Evolutionary conservation across 2,797 vertebrate genomes (phyloP).

Genomic region (Lutjanus argentimaculatus): DNA sequence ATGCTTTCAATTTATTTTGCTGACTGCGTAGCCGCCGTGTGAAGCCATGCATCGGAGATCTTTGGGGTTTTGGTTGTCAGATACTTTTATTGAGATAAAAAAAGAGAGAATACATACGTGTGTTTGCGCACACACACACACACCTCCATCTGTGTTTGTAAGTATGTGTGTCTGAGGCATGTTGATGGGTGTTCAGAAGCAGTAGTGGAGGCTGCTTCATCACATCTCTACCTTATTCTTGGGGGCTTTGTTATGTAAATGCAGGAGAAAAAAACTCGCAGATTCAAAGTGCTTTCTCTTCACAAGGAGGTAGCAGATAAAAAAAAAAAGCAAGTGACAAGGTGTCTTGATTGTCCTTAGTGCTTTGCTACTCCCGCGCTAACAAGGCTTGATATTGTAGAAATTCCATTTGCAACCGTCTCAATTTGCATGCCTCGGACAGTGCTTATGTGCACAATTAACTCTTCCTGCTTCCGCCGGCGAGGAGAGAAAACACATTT

Average conservation of each 20-base stretch:
- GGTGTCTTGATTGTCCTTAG: conserved; percentile 97
- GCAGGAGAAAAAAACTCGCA: conserved; percentile 91
- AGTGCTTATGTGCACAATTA: conserved; percentile 91
- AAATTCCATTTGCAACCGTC: conserved; percentile 94
- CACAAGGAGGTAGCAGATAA: conserved; percentile 94
- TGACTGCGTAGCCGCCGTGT: conserved; percentile 86
- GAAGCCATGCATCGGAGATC: conserved; percentile 91
- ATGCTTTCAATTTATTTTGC: conserved; percentile 97
- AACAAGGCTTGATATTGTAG: conserved; percentile 97
- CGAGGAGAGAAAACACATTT: conserved; percentile 23
- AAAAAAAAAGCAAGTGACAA: conserved; percentile 93
- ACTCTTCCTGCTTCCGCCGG: conserved; percentile 75
- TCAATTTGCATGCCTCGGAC: conserved; percentile 93
- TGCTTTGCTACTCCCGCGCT: conserved; percentile 93
- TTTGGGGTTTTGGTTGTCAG: conserved; percentile 94
- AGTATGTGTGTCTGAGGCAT: conserved; percentile 60
- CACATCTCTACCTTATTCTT: conserved; percentile 96
- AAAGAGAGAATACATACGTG: conserved; percentile 57
- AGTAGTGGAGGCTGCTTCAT: conserved; percentile 86
- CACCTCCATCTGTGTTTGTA: conserved; percentile 45
- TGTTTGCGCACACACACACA: conserved; percentile 52
- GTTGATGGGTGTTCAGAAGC: conserved; percentile 78
- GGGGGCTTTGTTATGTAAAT: conserved; percentile 99
- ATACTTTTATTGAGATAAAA: conserved; percentile 89
- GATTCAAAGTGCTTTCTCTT: conserved; percentile 98